These are phyloP conservation scores for Azemiops feae DNA, from an alignment of 2,113 vertebrate species.

Conservation along the genomic window DNA sequence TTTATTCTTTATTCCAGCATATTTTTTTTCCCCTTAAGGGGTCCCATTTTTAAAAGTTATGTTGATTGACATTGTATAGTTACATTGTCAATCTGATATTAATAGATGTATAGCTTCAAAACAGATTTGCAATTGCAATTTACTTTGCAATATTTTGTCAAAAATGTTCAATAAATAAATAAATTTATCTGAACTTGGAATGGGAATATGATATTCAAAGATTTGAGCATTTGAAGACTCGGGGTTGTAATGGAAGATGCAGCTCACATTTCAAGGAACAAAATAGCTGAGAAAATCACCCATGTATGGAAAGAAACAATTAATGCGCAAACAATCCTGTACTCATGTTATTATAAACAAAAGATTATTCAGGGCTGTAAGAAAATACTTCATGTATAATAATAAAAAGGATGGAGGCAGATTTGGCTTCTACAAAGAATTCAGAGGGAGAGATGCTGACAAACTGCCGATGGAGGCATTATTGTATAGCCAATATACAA, in stretches of 20 bases:
- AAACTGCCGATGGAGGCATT: neutral
- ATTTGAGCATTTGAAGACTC: neutral
- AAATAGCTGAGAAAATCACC: neutral
- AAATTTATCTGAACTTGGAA: neutral
- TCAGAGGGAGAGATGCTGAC: neutral
- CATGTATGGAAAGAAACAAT: neutral
- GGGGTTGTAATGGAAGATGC: neutral
- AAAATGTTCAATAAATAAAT: neutral
- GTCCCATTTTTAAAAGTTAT: neutral
- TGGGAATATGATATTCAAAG: neutral
- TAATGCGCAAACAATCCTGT: constrained; percentile 50
- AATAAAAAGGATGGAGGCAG: neutral
- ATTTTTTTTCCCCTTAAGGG: rapidly evolving
- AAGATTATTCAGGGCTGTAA: constrained; percentile 40
- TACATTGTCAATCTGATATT: too few species aligned
- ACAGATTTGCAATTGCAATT: too few species aligned
- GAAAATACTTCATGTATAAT: constrained; percentile 7
- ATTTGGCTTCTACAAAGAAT: constrained; percentile 1
- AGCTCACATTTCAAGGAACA: neutral
- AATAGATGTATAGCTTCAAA: too few species aligned
- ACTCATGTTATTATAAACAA: constrained; percentile 62
- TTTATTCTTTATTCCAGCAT: rapidly evolving
- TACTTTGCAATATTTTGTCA: too few species aligned
- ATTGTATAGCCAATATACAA: neutral
- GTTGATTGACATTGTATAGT: too few species aligned